phyloP scores from a whole-genome alignment of 35 echinoderm and acorn worm genomes.

The Lytechinus variegatus region DNA sequence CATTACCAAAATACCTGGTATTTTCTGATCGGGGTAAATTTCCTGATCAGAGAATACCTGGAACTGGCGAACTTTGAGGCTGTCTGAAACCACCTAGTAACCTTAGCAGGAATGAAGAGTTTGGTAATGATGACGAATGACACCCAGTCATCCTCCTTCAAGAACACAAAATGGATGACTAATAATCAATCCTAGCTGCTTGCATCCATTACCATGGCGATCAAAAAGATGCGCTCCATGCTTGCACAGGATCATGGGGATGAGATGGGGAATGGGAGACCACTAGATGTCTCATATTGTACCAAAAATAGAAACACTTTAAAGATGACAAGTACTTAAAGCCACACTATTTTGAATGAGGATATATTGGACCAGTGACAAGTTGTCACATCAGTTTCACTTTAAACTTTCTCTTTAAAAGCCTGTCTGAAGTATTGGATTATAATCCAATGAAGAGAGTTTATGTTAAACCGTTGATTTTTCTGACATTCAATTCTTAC shows the following conservation, averaged over 20 bases:
- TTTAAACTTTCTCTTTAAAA: not conserved
- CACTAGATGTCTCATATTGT: not conserved
- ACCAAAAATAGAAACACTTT: constrained; percentile 11
- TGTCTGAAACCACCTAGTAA: too few relatives aligned
- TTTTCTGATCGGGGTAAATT: too few relatives aligned
- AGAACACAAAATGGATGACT: not conserved
- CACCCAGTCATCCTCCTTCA: not conserved
- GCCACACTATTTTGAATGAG: not conserved
- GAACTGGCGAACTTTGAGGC: too few relatives aligned
- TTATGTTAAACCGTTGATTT: too few relatives aligned
- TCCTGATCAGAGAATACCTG: too few relatives aligned
- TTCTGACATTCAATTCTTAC: too few relatives aligned
- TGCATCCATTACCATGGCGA: not conserved
- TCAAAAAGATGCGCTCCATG: not conserved
- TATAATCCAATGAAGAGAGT: too few relatives aligned
- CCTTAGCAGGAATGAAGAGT: not conserved
- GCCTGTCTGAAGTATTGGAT: too few relatives aligned
- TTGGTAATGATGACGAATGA: not conserved
- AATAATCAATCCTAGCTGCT: not conserved
- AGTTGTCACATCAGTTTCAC: not conserved
- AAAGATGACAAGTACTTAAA: not conserved
- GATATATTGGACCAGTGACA: not conserved
- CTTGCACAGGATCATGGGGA: not conserved
- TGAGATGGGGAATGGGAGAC: not conserved
- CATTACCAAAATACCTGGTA: too few relatives aligned